Evolutionary conservation across 2,797 vertebrate genomes (phyloP).

Genomic region (Rhabdomys pumilio): DNA sequence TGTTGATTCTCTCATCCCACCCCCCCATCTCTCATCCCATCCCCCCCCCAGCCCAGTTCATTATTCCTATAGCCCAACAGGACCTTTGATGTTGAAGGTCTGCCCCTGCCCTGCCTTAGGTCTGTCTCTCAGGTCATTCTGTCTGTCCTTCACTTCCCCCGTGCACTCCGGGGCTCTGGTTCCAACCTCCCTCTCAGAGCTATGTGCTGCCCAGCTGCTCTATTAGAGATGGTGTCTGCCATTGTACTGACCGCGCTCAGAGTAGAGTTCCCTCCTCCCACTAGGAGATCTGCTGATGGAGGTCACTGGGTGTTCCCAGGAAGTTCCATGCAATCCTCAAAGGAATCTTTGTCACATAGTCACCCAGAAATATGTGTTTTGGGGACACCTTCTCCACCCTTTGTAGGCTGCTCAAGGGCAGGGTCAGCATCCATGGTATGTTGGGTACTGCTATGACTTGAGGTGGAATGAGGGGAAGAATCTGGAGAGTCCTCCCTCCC

Average conservation of each 20-base stretch:
- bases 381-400: not conserved
- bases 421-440: not conserved
- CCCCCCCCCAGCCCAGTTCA: too few relatives aligned
- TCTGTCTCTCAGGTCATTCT: not conserved
- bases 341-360: not conserved
- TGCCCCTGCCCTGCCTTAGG: not conserved
- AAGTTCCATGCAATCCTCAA: not conserved
- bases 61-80: accelerated
- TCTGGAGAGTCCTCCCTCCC: not conserved
- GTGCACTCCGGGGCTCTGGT: too few relatives aligned
- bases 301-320: not conserved
- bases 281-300: not conserved
- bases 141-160: not conserved
- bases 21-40: too few relatives aligned
- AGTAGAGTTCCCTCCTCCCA: too few relatives aligned
- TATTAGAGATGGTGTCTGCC: not conserved
- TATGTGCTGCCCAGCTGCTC: not conserved
- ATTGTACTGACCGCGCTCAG: not conserved
- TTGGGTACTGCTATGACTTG: too few relatives aligned
- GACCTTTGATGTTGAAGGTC: not conserved
- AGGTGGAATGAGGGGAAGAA: not conserved
- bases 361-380: not conserved
- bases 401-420: too few relatives aligned
- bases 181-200: not conserved
- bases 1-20: not conserved